Conservation (phyloP, 2,113 vertebrate genomes). For the Myocastor coypus region DNA sequence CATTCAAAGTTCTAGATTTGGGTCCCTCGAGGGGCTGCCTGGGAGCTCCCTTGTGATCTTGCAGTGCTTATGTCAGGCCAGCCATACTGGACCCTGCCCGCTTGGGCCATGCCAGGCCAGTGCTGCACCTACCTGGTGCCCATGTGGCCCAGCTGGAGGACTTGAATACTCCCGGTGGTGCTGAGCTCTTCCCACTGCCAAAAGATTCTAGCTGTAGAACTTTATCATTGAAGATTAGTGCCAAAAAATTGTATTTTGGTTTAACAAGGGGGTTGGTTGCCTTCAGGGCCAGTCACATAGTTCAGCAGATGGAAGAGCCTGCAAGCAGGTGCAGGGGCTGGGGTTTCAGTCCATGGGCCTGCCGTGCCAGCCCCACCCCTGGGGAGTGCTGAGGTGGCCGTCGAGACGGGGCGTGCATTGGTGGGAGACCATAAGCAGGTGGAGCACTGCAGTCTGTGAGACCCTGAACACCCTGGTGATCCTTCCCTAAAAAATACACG, state of each 20-base stretch:
- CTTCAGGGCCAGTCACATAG: too few species aligned
- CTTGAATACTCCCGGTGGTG: neutral
- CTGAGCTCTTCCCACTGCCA: neutral
- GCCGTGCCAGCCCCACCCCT: too few species aligned
- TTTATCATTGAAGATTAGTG: neutral
- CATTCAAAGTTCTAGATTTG: neutral
- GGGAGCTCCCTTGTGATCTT: neutral
- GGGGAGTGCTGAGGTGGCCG: too few species aligned
- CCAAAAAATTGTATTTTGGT: neutral
- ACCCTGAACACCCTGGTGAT: too few species aligned
- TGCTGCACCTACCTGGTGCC: neutral
- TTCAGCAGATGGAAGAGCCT: too few species aligned
- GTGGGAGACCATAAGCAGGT: too few species aligned
- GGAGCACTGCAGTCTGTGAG: too few species aligned
- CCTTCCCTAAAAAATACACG: too few species aligned
- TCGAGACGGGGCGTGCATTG: too few species aligned
- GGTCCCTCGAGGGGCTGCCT: neutral
- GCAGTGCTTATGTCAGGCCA: neutral
- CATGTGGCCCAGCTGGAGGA: neutral
- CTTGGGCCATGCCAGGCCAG: neutral
- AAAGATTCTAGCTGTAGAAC: neutral
- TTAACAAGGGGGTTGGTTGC: neutral
- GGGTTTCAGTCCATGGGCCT: too few species aligned
- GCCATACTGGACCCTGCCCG: neutral
- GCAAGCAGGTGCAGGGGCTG: too few species aligned